These are phyloP conservation scores for Pristionchus maxplancki DNA, from an alignment of 2,888 invertebrate species.

Conservation along the genomic window DNA sequence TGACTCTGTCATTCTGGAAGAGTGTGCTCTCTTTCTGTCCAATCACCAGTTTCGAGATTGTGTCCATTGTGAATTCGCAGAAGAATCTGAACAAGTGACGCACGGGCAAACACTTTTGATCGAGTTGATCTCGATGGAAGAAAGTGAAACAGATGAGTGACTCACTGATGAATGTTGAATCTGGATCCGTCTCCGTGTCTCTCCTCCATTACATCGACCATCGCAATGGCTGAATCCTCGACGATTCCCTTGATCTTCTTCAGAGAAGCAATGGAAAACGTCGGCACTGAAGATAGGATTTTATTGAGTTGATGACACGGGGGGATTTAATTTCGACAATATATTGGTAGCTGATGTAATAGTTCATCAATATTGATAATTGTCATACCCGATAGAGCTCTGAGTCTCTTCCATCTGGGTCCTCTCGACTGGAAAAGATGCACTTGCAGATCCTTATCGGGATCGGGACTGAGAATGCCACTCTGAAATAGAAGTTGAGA, in stretches of 20 bases:
- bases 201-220: constrained; percentile 44
- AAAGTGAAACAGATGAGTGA: neutral
- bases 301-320: too few relatives aligned
- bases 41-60: constrained; percentile 15
- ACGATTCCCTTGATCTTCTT: constrained; percentile 24
- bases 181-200: constrained; percentile 30
- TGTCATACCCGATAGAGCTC: neutral
- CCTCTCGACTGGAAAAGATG: constrained; percentile 38
- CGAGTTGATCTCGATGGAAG: neutral
- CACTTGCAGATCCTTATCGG: constrained; percentile 29
- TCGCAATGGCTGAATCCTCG: constrained; percentile 23
- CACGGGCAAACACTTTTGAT: neutral
- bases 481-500: neutral
- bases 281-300: constrained; percentile 16
- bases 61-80: constrained; percentile 43
- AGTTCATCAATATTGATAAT: neutral
- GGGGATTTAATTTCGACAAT: too few relatives aligned
- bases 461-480: constrained; percentile 29
- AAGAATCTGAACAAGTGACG: neutral
- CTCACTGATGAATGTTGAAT: constrained; percentile 49
- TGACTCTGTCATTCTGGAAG: constrained; percentile 3
- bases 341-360: neutral
- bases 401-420: constrained; percentile 46
- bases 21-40: constrained; percentile 34
- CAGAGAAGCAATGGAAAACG: constrained; percentile 18